phyloP scores from a whole-genome alignment of 2,888 invertebrate genomes.

The Epistrophella euchroma region DNA sequence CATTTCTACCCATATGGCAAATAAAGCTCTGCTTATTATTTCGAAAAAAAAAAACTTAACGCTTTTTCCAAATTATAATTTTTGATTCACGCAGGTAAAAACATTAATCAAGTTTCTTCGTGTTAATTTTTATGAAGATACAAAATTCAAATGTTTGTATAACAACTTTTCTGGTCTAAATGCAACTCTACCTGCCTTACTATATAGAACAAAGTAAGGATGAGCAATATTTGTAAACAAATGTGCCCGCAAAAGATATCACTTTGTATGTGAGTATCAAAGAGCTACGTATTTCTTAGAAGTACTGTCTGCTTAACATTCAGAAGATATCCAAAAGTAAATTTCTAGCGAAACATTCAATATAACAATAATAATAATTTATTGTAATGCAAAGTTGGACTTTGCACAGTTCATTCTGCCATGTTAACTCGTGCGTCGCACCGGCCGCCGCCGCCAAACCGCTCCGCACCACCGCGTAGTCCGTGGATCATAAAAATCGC shows the following conservation, averaged over 20 bases:
- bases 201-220: neutral
- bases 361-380: neutral
- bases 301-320: slow-evolving; percentile 12
- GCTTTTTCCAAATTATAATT: no score
- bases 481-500: slow-evolving; percentile 76
- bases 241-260: neutral
- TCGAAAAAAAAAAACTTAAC: no score
- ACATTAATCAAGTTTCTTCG: no score
- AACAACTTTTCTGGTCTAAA: neutral
- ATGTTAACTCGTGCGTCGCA: slow-evolving; percentile 15
- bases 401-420: slow-evolving; percentile 32
- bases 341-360: slow-evolving; percentile 23
- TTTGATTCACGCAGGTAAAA: no score
- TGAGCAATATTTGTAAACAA: neutral
- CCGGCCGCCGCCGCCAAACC: neutral
- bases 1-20: no score
- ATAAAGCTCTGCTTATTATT: no score
- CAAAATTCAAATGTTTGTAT: no score
- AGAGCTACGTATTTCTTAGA: slow-evolving; percentile 1
- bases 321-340: slow-evolving; percentile 14
- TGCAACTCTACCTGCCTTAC: neutral
- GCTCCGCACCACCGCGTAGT: neutral
- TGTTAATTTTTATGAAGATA: no score
- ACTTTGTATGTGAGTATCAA: neutral
- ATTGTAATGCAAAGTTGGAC: slow-evolving; percentile 51